Evolutionary conservation across 2,113 vertebrate genomes (phyloP), one percentile per base, ranked within the genome.

Genomic region (Burhinus bistriatus): DNA sequence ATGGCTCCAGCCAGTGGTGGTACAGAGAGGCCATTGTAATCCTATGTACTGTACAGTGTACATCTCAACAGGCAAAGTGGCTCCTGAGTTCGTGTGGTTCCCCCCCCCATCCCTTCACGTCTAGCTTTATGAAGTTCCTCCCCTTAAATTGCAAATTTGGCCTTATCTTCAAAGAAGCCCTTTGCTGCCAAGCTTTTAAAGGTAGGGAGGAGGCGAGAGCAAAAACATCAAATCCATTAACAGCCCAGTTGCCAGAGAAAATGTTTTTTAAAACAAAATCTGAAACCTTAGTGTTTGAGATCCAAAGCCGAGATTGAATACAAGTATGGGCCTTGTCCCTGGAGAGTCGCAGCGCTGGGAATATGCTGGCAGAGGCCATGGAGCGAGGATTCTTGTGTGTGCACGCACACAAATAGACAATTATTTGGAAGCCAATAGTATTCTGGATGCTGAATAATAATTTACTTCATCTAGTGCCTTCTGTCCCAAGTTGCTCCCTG

Each of bases 111-210:
- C 96, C 97, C 97, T 98, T 98, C 97, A 98, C 97, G 97, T 98
- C 98, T 98, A 98, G 98, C 97, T 97, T 96, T 95, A 96, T 95
- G 95, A 96, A 98, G 97, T 97, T 94, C 93, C 95, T 96, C 83
- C 93, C 91, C 94, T 94, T 95, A 97, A 97, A 97, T 96, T 93
- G 95, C 89, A 92, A 97, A 97, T 97, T 97, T 98, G 98, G 97
- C 96, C 83, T 97, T 98, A 96, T 97, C 97, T 98, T 98, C 98
- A 98, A 98, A 98, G 98, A 83, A 94, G 54, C 38, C 93, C 87
- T 98, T 96, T 96, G 91, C 97, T 97, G 97, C 96, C 93, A 97
- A 94, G 87, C 93, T 98, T 97, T 97, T 86, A 95, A 93, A 93
- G 86, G 96, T 97, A 97, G 96, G 95, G 80, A 93, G 95, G 93